Conservation (phyloP, 2,797 vertebrate species). For the Emys orbicularis region DNA sequence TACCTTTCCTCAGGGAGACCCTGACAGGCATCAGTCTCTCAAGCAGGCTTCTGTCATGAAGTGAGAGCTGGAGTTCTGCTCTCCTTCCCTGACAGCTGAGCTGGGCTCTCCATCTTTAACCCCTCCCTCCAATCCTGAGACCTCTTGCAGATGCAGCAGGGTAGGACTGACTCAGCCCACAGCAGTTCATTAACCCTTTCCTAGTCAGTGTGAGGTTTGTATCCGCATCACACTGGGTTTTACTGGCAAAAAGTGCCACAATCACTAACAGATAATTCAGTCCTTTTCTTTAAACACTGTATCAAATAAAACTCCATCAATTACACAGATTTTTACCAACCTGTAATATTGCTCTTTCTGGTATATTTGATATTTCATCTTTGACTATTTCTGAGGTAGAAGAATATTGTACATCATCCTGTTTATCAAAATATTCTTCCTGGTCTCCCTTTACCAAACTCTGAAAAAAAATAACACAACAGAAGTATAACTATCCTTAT, state of each 20-base stretch:
- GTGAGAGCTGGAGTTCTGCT: background rate
- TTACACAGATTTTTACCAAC: conserved; percentile 63
- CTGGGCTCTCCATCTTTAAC: background rate
- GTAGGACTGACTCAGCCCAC: background rate
- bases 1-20: background rate
- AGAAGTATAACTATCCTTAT: background rate
- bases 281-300: background rate
- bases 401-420: conserved; percentile 37
- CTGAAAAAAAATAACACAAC: conserved; percentile 38
- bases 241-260: background rate
- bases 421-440: conserved; percentile 55
- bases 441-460: conserved; percentile 57
- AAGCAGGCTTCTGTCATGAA: background rate
- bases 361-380: conserved; percentile 76
- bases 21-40: background rate
- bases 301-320: background rate
- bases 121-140: background rate
- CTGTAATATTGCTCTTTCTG: conserved; percentile 78
- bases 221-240: background rate
- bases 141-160: background rate
- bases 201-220: background rate
- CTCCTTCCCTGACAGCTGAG: background rate
- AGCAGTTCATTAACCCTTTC: background rate
- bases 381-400: conserved; percentile 54
- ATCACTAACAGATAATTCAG: background rate